Conservation (phyloP, 2,113 vertebrate genomes). For the Cranoglanis bouderius region DNA sequence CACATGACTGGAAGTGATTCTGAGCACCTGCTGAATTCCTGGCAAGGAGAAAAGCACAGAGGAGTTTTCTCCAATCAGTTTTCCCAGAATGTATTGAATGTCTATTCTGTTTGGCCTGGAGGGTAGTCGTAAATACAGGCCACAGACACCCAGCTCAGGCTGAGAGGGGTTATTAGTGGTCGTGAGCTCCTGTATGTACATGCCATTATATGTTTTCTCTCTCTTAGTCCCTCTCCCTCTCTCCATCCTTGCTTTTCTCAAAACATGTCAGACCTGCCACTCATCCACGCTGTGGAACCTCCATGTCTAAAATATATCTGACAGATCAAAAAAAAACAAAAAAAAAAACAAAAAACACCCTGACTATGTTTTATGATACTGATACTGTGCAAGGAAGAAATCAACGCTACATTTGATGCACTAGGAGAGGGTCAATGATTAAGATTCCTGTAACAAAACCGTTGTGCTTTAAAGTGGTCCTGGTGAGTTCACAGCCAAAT, state of each 20-base stretch:
- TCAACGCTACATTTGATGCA: neutral
- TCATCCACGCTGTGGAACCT: neutral
- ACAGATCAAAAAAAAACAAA: neutral
- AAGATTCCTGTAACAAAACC: conserved; percentile 44
- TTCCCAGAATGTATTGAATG: conserved; percentile 73
- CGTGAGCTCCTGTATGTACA: conserved; percentile 60
- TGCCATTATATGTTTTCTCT: conserved; percentile 55
- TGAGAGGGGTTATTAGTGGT: conserved; percentile 65
- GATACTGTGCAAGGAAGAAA: neutral
- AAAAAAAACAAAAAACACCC: neutral
- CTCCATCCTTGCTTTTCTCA: conserved; percentile 47
- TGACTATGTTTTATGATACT: neutral
- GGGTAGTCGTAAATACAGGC: conserved; percentile 71
- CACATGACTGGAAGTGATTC: conserved; percentile 17
- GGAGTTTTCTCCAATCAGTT: conserved; percentile 56
- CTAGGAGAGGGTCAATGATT: conserved; percentile 47
- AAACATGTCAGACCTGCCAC: conserved; percentile 7
- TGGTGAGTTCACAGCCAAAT: conserved; percentile 1
- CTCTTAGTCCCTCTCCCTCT: conserved; percentile 37
- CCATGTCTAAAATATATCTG: neutral
- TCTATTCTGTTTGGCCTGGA: conserved; percentile 71
- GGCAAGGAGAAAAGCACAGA: conserved; percentile 65
- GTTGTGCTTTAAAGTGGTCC: neutral
- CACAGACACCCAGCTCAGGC: conserved; percentile 55
- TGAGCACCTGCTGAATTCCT: conserved; percentile 66